Evolutionary conservation across 2,797 vertebrate genomes (phyloP), one percentile per base, ranked within the genome.

Genomic region (Characodon lateralis): DNA sequence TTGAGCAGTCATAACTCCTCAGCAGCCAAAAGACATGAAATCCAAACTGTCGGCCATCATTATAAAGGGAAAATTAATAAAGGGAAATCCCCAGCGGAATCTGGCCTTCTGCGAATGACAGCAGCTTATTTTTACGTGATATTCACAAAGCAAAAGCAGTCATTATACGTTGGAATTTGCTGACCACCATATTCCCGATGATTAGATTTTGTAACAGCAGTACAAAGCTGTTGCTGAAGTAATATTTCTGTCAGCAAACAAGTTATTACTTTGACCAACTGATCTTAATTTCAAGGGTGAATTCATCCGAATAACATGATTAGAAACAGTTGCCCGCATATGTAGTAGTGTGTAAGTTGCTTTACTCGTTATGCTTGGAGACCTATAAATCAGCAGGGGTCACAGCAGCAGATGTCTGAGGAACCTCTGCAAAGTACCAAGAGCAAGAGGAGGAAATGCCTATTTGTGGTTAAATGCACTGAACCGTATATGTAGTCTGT

Each of bases 401-500:
- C 74, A 70, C 5, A 31, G 28, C 41, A 6, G 41, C 59, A 43
- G 53, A 77, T 77, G 51, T 43, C 24, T 73, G 39, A 43, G 31
- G 66, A 71, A 66, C 55, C 3, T 74, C 5, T 78, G 71, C 55
- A 58, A 16, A 63, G 41, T 48, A 71, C 43, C 46, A 48, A 22
- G 72, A 82, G 72, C 55, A 28, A 61, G 65, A 65, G 73, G 50
- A 58, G 41, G 71, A 76, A 78, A 55, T 14, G 16, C 74, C 55
- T 74, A 28, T 76, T 6, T 24, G 43, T 73, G 74, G 78, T 85
- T 74, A 18, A 83, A 77, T 31, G 83, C 81, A 81, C 56, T 83
- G 79, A 90, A 78, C 74, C 71, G 77, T 79, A 89, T 85, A 90
- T 91, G 55, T 16, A 53, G 43, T 79, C 83, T 93, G 90, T 85